These are phyloP conservation scores for Urocolius indicus DNA, from an alignment of 2,113 vertebrate genomes.

Conservation along the genomic window DNA sequence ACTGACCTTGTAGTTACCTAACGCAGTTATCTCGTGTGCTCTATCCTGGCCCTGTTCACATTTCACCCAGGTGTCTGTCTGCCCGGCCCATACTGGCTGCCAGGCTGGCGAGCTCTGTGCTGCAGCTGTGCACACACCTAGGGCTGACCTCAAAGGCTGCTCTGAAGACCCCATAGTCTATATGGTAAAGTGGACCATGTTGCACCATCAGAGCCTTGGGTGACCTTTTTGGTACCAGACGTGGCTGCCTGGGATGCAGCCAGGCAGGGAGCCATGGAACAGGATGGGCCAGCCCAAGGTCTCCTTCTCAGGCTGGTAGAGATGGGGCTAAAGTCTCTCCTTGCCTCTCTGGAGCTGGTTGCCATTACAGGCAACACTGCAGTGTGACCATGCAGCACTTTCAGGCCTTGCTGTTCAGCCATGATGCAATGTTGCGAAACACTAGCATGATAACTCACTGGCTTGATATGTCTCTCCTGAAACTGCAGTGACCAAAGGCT, in stretches of 20 bases:
- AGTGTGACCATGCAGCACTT: neutral
- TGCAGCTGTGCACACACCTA: neutral
- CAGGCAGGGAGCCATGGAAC: neutral
- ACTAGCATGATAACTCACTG: neutral
- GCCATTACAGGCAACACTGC: neutral
- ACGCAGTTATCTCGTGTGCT: neutral
- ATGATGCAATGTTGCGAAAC: rapidly evolving
- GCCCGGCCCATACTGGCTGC: rapidly evolving
- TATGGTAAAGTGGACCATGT: rapidly evolving
- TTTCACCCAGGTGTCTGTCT: rapidly evolving
- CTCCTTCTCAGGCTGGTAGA: neutral
- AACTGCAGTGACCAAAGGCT: neutral
- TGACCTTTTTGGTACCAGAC: neutral
- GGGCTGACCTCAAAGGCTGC: neutral
- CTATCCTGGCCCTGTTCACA: neutral
- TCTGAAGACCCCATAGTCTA: neutral
- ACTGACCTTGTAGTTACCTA: neutral
- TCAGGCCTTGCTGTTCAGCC: neutral
- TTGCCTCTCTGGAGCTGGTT: neutral
- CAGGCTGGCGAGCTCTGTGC: neutral
- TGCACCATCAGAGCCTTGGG: neutral
- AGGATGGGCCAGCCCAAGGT: neutral
- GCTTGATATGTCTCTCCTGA: neutral
- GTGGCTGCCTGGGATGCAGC: neutral
- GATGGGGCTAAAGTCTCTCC: neutral